A percentile compares a stretch with the other conserved stretches of the same genome.
These are phyloP conservation scores for Epistrophella euchroma DNA, from an alignment of 2,888 invertebrate species.

Conservation along the genomic window DNA sequence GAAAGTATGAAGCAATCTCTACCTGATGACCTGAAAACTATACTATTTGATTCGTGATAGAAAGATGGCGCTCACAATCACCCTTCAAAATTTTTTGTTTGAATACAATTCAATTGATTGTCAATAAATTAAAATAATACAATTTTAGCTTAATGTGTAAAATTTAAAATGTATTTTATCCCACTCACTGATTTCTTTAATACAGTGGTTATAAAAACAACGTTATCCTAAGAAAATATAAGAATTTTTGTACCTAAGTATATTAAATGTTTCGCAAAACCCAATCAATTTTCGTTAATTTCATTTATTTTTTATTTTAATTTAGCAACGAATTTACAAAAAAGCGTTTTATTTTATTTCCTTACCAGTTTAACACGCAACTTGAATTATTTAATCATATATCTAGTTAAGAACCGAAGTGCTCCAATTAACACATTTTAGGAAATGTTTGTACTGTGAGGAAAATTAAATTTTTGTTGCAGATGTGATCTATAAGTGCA, in stretches of 20 bases:
- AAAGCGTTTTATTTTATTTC: too few species aligned
- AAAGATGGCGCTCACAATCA: background rate
- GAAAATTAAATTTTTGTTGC: too few species aligned
- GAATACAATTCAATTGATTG: background rate
- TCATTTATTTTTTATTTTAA: background rate
- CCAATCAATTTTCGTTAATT: background rate
- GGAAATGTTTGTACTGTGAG: too few species aligned
- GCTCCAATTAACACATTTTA: too few species aligned
- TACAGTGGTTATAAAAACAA: background rate
- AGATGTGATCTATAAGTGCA: too few species aligned
- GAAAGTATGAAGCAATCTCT: slow-evolving; percentile 92
- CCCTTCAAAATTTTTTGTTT: background rate
- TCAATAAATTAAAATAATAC: background rate
- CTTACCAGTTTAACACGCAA: too few species aligned
- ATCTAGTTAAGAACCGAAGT: too few species aligned
- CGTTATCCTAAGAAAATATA: slow-evolving; percentile 11
- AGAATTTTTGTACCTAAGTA: slow-evolving; percentile 20
- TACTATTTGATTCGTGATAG: slow-evolving; percentile 84
- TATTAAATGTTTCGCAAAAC: background rate
- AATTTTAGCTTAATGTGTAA: slow-evolving; percentile 2
- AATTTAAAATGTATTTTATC: background rate
- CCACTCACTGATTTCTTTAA: background rate
- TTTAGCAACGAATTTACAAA: too few species aligned
- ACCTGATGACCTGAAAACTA: slow-evolving; percentile 94
- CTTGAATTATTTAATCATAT: too few species aligned